These are phyloP conservation scores for Aphelenchoides avenae DNA, from an alignment of 1,140 invertebrate genomes.

Conservation along the genomic window DNA sequence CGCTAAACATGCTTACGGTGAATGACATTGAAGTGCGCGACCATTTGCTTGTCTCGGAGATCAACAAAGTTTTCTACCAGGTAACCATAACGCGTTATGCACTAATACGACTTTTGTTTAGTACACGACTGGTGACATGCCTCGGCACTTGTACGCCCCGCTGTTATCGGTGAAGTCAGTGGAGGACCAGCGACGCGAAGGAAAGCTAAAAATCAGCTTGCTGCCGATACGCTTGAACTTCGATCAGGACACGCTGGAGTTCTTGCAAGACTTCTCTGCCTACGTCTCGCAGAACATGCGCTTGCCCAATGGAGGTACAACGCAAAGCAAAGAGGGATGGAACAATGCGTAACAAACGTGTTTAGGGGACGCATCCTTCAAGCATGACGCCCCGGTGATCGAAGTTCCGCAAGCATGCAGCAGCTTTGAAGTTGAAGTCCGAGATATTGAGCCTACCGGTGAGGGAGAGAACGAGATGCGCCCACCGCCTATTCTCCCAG, in stretches of 20 bases:
- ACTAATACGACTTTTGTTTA: slow-evolving; percentile 4
- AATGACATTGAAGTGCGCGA: slow-evolving; percentile 44
- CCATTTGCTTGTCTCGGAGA: slow-evolving; percentile 46
- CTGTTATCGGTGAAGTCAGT: slow-evolving; percentile 32
- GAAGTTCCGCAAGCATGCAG: slow-evolving; percentile 9
- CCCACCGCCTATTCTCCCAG: background rate
- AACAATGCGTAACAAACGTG: too few species aligned
- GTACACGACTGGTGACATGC: slow-evolving; percentile 20
- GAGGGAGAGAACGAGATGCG: slow-evolving; percentile 4
- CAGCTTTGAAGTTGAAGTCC: background rate
- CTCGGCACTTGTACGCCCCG: slow-evolving; percentile 17
- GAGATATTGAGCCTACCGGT: slow-evolving; percentile 3
- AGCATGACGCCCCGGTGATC: slow-evolving; percentile 29
- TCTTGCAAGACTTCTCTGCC: slow-evolving; percentile 39
- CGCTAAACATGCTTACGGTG: slow-evolving; percentile 26
- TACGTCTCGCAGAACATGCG: slow-evolving; percentile 13
- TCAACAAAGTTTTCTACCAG: slow-evolving; percentile 47
- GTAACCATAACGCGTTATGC: slow-evolving; percentile 14
- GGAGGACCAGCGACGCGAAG: slow-evolving; percentile 43
- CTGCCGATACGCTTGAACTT: slow-evolving; percentile 47
- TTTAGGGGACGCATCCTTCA: too few species aligned
- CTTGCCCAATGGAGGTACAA: background rate
- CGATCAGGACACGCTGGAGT: slow-evolving; percentile 52
- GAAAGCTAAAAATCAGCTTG: slow-evolving; percentile 41
- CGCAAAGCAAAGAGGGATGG: background rate